Evolutionary conservation across 2,888 invertebrate species (phyloP).

Genomic region (Drosophila buzzatii): DNA sequence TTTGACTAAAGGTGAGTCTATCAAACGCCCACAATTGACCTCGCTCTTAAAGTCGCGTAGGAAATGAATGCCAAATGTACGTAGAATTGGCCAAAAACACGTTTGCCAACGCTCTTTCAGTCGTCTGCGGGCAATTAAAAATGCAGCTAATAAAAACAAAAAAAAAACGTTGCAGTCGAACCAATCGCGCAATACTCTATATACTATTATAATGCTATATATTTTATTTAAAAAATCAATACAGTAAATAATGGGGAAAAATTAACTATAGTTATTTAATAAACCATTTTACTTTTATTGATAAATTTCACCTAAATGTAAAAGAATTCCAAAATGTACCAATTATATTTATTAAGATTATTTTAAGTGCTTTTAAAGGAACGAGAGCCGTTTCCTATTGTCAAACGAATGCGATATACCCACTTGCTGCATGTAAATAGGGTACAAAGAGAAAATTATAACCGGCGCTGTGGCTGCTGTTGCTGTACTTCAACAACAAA

Average conservation of each 20-base stretch:
- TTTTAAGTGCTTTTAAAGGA: neutral
- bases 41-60: constrained; percentile 54
- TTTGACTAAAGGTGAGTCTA: constrained; percentile 65
- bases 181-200: neutral
- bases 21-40: constrained; percentile 48
- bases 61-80: constrained; percentile 53
- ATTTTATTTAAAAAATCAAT: no score
- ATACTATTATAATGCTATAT: no score
- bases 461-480: constrained; percentile 51
- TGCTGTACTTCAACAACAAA: constrained; percentile 50
- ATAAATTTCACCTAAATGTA: no score
- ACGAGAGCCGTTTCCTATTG: neutral
- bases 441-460: constrained; percentile 41
- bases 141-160: constrained; percentile 46
- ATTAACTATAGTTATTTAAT: no score
- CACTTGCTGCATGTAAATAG: constrained; percentile 1
- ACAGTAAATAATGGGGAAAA: no score
- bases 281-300: no score
- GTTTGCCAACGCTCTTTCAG: constrained; percentile 72
- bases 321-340: no score
- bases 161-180: neutral
- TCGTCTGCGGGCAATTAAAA: constrained; percentile 61
- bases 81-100: constrained; percentile 59
- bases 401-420: neutral
- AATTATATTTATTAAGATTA: no score